A percentile compares a stretch with the other conserved stretches of the same genome.
phyloP scores from a whole-genome alignment of 1,140 invertebrate species.

The Chionoecetes opilio region DNA sequence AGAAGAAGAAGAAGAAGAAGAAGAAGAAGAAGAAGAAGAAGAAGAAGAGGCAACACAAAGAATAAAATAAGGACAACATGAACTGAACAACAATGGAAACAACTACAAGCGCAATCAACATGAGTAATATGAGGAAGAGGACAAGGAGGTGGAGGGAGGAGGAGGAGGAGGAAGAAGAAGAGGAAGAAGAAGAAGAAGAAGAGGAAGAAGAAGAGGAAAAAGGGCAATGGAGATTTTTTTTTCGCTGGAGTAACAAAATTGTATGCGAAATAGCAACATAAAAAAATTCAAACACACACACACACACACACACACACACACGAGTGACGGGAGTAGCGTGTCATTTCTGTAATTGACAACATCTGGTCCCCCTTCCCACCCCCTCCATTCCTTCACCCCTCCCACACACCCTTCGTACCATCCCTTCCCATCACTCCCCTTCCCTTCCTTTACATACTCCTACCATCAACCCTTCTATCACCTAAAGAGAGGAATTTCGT shows the following conservation, averaged over 20 bases:
- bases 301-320: background rate
- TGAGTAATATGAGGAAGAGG: background rate
- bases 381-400: background rate
- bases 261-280: background rate
- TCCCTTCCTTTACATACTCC: background rate
- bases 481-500: background rate
- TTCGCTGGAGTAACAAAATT: no score
- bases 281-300: background rate
- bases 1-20: no score
- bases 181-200: background rate
- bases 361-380: background rate
- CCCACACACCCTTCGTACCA: background rate
- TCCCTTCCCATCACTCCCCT: background rate
- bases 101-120: background rate
- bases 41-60: background rate
- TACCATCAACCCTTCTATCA: no score
- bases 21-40: no score
- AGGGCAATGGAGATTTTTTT: background rate
- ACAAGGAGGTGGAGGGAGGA: constrained; percentile 23
- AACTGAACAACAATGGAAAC: no score
- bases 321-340: background rate
- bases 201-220: background rate
- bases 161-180: background rate
- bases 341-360: constrained; percentile 10
- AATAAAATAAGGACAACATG: no score